These are phyloP conservation scores for Sarcophaga peregrina DNA, from an alignment of 1,140 invertebrate genomes.

Conservation along the genomic window DNA sequence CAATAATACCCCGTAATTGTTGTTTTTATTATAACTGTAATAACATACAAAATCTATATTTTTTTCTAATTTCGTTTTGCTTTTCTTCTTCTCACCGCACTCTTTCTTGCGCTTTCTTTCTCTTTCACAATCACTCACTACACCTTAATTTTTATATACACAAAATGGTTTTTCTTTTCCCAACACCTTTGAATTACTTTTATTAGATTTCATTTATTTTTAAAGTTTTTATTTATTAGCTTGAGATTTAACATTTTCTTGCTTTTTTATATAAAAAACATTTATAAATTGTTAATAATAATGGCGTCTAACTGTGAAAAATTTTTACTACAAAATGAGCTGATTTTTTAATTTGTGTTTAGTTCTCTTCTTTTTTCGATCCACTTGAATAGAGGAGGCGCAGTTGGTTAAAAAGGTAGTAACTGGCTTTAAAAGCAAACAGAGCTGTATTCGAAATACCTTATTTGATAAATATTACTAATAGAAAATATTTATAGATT, in stretches of 20 bases:
- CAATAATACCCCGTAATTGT: background rate
- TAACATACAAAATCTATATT: slow-evolving; percentile 10
- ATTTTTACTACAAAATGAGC: background rate
- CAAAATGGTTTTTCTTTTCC: background rate
- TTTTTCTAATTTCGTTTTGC: background rate
- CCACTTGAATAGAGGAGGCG: background rate
- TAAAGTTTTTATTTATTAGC: background rate
- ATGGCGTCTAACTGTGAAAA: background rate
- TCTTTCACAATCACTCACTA: background rate
- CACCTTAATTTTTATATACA: slow-evolving; percentile 19
- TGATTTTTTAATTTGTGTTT: background rate
- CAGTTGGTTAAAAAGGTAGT: background rate
- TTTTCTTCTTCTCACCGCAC: background rate
- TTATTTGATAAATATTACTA: background rate
- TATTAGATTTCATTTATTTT: background rate
- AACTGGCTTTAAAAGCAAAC: background rate
- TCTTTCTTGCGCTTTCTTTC: no score
- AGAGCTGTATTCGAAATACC: background rate
- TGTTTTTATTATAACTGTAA: background rate
- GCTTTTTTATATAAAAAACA: background rate
- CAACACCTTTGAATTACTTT: background rate
- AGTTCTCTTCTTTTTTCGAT: background rate
- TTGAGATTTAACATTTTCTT: background rate
- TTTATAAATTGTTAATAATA: background rate
- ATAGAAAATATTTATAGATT: no score